Conservation (phyloP, 2,113 vertebrate genomes). For the Ptyas mucosa region DNA sequence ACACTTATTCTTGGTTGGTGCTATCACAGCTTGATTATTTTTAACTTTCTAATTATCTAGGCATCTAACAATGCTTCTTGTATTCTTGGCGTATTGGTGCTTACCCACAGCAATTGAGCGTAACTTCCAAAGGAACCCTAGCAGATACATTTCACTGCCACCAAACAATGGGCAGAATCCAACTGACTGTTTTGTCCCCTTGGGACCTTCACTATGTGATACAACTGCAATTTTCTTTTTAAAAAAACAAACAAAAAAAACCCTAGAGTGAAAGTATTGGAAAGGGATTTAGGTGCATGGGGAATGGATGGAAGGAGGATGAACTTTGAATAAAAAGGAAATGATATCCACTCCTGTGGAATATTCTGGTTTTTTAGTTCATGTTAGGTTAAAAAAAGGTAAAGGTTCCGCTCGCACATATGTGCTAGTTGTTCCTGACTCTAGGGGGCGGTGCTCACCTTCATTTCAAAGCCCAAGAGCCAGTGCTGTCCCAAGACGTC, state of each 20-base stretch:
- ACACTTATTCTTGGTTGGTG: neutral
- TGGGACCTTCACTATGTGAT: neutral
- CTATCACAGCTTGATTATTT: neutral
- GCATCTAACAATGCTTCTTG: neutral
- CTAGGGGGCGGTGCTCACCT: too few species aligned
- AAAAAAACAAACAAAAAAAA: neutral
- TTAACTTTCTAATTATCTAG: slow-evolving; percentile 1
- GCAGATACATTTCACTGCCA: neutral
- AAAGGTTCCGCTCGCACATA: too few species aligned
- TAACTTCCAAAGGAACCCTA: neutral
- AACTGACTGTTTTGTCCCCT: neutral
- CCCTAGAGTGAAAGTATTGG: neutral
- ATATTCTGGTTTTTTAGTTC: neutral
- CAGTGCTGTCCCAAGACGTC: too few species aligned
- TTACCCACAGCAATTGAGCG: neutral
- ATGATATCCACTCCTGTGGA: neutral
- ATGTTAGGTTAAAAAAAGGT: neutral
- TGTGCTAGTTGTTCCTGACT: too few species aligned
- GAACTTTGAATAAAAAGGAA: neutral
- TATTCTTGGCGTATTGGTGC: neutral
- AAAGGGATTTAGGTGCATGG: neutral
- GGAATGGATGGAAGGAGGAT: neutral
- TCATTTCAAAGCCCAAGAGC: too few species aligned
- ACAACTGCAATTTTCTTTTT: neutral
- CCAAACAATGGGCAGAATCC: neutral